Percentiles rank a stretch among this genome's conserved stretches.
phyloP scores from a whole-genome alignment of 2,888 invertebrate species.

The Andrena haemorrhoa region DNA sequence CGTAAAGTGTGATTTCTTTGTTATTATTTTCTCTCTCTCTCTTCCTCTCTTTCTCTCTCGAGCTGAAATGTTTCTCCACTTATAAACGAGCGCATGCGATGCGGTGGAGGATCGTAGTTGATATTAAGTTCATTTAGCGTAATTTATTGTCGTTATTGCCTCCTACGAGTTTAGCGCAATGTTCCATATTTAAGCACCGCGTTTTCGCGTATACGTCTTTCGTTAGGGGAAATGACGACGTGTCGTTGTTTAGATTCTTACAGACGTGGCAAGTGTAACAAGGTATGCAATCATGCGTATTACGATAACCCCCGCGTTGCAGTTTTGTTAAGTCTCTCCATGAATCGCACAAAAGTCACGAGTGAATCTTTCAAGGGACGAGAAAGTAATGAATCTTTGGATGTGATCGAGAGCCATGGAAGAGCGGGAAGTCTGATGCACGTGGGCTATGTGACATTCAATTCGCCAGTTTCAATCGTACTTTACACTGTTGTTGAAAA shows the following conservation, averaged over 20 bases:
- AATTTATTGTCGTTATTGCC: slow-evolving; percentile 71
- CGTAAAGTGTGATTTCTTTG: slow-evolving; percentile 20
- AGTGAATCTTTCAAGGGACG: slow-evolving; percentile 4
- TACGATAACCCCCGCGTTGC: slow-evolving; percentile 8
- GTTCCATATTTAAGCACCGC: slow-evolving; percentile 25
- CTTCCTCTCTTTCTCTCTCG: neutral
- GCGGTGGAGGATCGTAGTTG: slow-evolving; percentile 21
- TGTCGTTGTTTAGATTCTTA: slow-evolving; percentile 12
- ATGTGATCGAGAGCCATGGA: neutral
- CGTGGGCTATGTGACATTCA: neutral
- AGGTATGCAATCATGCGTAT: slow-evolving; percentile 20
- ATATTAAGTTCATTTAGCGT: slow-evolving; percentile 56
- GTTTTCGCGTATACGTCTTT: slow-evolving; percentile 15
- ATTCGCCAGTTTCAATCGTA: neutral
- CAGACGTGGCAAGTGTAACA: slow-evolving; percentile 2
- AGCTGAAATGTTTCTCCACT: slow-evolving; percentile 20
- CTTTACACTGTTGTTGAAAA: neutral
- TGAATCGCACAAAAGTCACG: slow-evolving; percentile 45
- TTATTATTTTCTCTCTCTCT: slow-evolving; percentile 15
- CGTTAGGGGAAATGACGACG: slow-evolving; percentile 9
- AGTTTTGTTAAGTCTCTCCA: slow-evolving; percentile 35
- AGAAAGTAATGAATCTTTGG: neutral
- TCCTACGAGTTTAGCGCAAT: slow-evolving; percentile 52
- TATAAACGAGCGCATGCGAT: neutral
- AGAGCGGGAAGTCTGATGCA: neutral